These are phyloP conservation scores for Dolichotis patagonum DNA, from an alignment of 2,113 vertebrate species.

Conservation along the genomic window DNA sequence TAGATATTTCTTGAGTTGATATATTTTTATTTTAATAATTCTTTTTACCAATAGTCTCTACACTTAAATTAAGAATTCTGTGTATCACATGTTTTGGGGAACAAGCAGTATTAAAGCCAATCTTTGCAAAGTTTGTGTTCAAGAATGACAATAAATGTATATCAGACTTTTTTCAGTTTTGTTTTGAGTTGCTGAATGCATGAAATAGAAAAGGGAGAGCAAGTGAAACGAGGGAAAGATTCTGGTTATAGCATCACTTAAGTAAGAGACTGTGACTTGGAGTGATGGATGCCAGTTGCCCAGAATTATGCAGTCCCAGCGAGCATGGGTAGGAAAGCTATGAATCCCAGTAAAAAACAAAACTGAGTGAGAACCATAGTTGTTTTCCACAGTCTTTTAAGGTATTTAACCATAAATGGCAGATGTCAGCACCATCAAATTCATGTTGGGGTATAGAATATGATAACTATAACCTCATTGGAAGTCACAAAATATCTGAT, in stretches of 20 bases:
- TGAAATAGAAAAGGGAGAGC: neutral
- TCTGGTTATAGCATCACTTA: neutral
- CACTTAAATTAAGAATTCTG: neutral
- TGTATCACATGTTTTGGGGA: neutral
- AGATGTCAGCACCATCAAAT: neutral
- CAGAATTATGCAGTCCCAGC: neutral
- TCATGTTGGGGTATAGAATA: neutral
- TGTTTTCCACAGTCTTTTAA: neutral
- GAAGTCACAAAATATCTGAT: neutral
- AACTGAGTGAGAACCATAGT: neutral
- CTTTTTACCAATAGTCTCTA: neutral
- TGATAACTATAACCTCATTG: neutral
- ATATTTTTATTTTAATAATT: slow-evolving; percentile 16
- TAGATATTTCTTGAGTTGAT: neutral
- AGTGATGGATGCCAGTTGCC: neutral
- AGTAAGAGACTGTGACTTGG: neutral
- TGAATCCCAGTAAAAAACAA: neutral
- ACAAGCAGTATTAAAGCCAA: neutral
- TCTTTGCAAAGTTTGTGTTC: neutral
- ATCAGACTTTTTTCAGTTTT: neutral
- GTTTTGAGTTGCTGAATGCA: slow-evolving; percentile 2
- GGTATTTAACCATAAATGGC: neutral
- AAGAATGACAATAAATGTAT: neutral
- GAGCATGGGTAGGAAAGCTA: neutral
- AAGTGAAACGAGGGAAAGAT: neutral